Base-by-base conservation (phyloP, 2,888 invertebrate species). In the Apomyelois bistriatella region DNA sequence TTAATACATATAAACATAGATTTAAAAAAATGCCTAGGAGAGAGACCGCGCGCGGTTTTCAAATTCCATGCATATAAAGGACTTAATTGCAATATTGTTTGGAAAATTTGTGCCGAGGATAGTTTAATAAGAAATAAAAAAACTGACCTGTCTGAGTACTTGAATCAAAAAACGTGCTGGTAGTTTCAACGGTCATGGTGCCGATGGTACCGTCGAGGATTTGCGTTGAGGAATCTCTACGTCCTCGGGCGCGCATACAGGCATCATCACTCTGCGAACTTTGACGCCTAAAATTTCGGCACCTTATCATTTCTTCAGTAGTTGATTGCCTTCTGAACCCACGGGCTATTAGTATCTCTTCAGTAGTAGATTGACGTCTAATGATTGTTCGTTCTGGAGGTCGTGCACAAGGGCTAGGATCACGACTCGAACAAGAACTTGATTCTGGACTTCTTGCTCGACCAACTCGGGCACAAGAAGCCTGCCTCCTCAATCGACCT, bases 111-210 rank as follows among this genome's bases (percentile, higher is more conserved):
- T n/a, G n/a, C n/a, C n/a, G n/a, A n/a, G n/a, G n/a, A n/a, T n/a
- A n/a, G n/a, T n/a, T n/a, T n/a, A n/a, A n/a, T n/a, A n/a, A 22
- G 7, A 15, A 32, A 28, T 16, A 38, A 32, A 41, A 49, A 52
- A 43, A 37, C 95, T 94, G 74, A 97, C 97, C 97, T 77, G 97
- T 97, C 89, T 97, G 97, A 22, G 97, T 97, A 81, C 97, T 96
- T 63, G 96, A 96, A 85, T 97, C 97, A 77, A 97, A 97, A 82
- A 97, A 96, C 0, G 97, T 97, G 83, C 96, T 96, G 3, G 97
- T 96, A 2, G 97, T 97, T 82, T 97, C 97, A 22, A 97, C 96
- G 0, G 97, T 97, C 97, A 97, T 97, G 36, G 97, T 95, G 30
- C 95, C 96, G 61, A 97, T 94, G 22, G 97, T 97, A 12, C 97